Base-by-base conservation (phyloP, 2,113 vertebrate species). In the Microtus oregoni region DNA sequence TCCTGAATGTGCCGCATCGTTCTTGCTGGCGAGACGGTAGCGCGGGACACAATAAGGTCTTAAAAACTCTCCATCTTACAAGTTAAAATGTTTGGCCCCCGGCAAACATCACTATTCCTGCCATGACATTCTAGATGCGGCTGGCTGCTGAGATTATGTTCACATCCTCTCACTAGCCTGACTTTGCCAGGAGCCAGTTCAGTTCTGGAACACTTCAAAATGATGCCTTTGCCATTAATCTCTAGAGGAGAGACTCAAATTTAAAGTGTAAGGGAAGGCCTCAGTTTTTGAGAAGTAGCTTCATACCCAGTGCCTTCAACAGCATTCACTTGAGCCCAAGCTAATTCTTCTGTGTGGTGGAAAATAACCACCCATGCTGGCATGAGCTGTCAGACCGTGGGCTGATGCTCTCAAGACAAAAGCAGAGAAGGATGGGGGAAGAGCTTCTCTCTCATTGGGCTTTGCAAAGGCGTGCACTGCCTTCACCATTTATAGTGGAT, bases 151-250 rank as follows among this genome's bases (percentile, higher is more conserved):
- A 91, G 87, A 97, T 72, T 41, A 94, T 70, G 65, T 50, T 86
- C 58, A 70, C 38, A 90, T 30, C 44, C 41, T 97, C 35, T 19
- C 78, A 26, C 82, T 87, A 92, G 41, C 50, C 90, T 86, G 83
- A 87, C 85, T 96, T 94, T 97, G 96, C 97, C 97, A 97, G 92
- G 76, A 97, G 94, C 91, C 70, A 72, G 92, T 55, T 88, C 90
- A 90, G 7, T 92, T 92, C 92, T 95, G 88, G 85, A 97, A 97
- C 88, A 88, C 58, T 92, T 90, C 19, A 6, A 8, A 15, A 88
- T 95, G n/a, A 92, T 88, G 75, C 79, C 95, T 55, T 97, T 88
- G 75, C 63, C 92, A 85, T 90, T 65, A 38, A 63, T 76, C 65
- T 96, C 85, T 83, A 89, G 89, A 89, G 86, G 19, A 87, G 20